A percentile compares a stretch with the other conserved stretches of the same genome.
Evolutionary conservation across 2,113 vertebrate species (phyloP).

Genomic region (Ranitomeya imitator): DNA sequence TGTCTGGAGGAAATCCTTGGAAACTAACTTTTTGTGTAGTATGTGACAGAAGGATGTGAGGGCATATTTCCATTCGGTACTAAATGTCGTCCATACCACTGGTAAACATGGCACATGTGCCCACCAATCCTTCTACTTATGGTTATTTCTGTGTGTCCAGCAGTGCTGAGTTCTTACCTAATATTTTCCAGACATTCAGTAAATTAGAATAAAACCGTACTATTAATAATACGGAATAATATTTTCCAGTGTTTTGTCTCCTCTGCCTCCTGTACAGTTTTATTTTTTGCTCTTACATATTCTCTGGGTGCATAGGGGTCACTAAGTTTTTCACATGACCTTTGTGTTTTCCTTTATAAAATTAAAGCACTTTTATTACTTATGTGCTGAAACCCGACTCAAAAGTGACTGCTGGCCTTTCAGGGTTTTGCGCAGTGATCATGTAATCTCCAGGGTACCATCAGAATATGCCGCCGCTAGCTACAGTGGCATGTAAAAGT

Average conservation of each 20-base stretch:
- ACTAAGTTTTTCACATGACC: no score
- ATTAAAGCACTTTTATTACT: no score
- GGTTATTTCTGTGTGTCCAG: not conserved
- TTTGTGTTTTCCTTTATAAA: not conserved
- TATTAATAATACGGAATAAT: not conserved
- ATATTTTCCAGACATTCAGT: conserved; percentile 12
- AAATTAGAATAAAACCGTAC: not conserved
- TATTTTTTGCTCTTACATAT: not conserved
- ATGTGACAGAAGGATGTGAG: not conserved
- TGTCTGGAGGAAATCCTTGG: no score
- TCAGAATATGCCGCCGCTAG: no score
- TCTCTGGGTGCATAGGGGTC: not conserved
- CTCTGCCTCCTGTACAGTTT: not conserved
- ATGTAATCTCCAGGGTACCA: no score
- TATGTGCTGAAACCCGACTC: no score
- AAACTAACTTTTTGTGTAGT: no score
- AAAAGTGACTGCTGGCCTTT: no score
- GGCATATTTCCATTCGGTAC: not conserved
- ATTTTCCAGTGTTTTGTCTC: conserved; percentile 1
- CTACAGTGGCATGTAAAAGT: no score
- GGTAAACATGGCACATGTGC: not conserved
- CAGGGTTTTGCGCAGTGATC: no score
- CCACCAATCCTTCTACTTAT: not conserved
- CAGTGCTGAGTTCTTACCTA: not conserved
- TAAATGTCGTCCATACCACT: not conserved